Conservation (phyloP, 1,140 invertebrate genomes). For the Lineus longissimus region DNA sequence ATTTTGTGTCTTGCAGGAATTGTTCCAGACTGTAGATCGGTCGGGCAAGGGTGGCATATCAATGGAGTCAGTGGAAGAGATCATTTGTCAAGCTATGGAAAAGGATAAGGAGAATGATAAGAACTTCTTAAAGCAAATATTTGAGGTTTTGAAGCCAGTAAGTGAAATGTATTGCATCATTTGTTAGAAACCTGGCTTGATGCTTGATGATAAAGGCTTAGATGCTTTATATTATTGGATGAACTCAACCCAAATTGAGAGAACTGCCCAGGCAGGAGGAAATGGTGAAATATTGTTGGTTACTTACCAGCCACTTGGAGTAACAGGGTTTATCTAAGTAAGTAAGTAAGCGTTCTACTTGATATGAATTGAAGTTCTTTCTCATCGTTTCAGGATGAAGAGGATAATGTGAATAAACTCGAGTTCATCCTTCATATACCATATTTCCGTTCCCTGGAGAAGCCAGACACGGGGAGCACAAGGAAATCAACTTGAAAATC, state of each 20-base stretch:
- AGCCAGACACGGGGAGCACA: background rate
- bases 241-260: background rate
- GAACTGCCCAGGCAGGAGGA: background rate
- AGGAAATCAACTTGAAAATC: background rate
- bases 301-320: background rate
- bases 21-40: slow-evolving; percentile 34
- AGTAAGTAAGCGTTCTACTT: no score
- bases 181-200: slow-evolving; percentile 1
- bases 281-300: background rate
- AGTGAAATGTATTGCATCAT: slow-evolving; percentile 1
- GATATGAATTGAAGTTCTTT: background rate
- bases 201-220: no score
- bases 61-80: slow-evolving; percentile 28
- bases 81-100: slow-evolving; percentile 25
- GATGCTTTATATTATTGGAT: no score
- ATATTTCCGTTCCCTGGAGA: slow-evolving; percentile 18
- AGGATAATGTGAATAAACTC: slow-evolving; percentile 28
- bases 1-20: slow-evolving; percentile 25
- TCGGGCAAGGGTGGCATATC: slow-evolving; percentile 30
- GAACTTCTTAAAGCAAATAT: slow-evolving; percentile 22
- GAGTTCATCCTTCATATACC: slow-evolving; percentile 37
- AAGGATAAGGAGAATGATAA: slow-evolving; percentile 22
- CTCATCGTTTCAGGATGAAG: slow-evolving; percentile 27
- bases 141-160: slow-evolving; percentile 28
- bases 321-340: no score